Base-by-base conservation (phyloP, 2,113 vertebrate genomes). In the Gymnorhina tibicen region DNA sequence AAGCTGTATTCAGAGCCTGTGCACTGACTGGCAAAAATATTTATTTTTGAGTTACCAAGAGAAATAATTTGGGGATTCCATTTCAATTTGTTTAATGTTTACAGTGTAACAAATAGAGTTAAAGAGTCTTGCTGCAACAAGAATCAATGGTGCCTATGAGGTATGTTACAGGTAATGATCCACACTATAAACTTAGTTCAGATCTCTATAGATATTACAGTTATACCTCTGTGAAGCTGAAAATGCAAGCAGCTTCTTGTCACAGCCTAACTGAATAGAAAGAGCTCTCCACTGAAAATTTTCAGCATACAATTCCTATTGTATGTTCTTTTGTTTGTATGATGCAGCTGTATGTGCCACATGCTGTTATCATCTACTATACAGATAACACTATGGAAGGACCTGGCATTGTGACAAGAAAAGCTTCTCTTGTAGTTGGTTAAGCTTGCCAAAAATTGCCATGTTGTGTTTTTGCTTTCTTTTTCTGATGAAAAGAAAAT, bases 331-430 rank as follows among this genome's bases (percentile, higher is more conserved):
- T 42, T 81, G 66, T 93, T 91, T 73, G 55, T 69, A 32, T 52
- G 73, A 39, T 55, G 80, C 64, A 87, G 81, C 85, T 70, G 56
- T 30, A 26, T 47, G 55, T 47, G 62, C 84, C 77, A 91, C 70
- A 59, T 32, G 58, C 49, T 93, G 63, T 83, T 89, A 81, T 70
- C 77, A 60, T 64, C 90, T 69, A 21, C 78, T 76, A 5, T 15
- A 80, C 42, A 81, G 78, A 78, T 64, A 91, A 78, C 14, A 9
- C 56, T 89, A 18, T 39, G 64, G 73, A 92, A 91, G 89, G 73
- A 85, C 82, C 78, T 93, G 90, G 83, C 96, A 93, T 75, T 32
- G 58, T 73, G 82, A 92, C 93, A 90, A 78, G 73, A 72, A 95
- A 93, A 84, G 17, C 72, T 88, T 86, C 74, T 77, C 60, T 85